Evolutionary conservation across 2,888 invertebrate genomes (phyloP).

Genomic region (Griposia aprilina): DNA sequence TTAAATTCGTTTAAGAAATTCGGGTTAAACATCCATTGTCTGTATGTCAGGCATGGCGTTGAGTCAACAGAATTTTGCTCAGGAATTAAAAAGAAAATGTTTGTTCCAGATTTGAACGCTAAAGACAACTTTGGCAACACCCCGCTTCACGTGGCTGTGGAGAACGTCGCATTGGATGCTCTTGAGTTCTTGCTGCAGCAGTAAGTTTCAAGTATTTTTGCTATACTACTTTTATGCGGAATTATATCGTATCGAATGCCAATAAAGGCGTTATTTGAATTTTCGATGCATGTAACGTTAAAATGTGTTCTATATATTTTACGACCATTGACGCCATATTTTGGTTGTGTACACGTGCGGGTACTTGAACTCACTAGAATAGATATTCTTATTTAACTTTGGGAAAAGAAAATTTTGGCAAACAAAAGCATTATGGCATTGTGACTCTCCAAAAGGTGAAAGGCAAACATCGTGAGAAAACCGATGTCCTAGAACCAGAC

Average conservation of each 20-base stretch:
- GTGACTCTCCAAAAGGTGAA: not conserved
- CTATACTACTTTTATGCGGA: not conserved
- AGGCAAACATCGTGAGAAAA: too few species aligned
- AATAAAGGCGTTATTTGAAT: too few species aligned
- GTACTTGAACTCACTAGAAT: not conserved
- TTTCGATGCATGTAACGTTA: too few species aligned
- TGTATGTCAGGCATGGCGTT: not conserved
- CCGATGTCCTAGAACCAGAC: not conserved
- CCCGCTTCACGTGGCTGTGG: conserved; percentile 95
- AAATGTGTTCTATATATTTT: not conserved
- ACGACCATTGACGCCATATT: not conserved
- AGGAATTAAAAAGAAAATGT: not conserved
- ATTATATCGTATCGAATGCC: not conserved
- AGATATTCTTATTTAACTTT: not conserved
- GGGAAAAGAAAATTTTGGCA: too few species aligned
- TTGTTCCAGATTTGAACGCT: conserved; percentile 92
- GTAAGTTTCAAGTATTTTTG: conserved; percentile 86
- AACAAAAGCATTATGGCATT: too few species aligned
- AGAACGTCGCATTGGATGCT: conserved; percentile 93
- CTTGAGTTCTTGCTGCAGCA: conserved; percentile 93
- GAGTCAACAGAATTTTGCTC: not conserved
- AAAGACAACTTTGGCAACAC: conserved; percentile 94
- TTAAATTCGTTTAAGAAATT: too few species aligned
- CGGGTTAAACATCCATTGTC: not conserved
- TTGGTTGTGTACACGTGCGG: not conserved